Conservation (phyloP, 2,888 invertebrate species). For the Eledone cirrhosa region DNA sequence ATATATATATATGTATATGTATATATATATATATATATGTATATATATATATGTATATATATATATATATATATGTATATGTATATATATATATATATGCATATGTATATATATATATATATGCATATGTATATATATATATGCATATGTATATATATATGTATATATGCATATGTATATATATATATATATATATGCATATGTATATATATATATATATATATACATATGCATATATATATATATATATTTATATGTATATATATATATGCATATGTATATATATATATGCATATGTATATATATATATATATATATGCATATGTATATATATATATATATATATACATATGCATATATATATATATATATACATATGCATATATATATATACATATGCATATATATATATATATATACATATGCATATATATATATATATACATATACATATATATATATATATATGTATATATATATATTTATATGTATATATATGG, state of each 20-base stretch:
- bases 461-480: neutral
- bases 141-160: neutral
- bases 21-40: slow-evolving; percentile 1
- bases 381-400: neutral
- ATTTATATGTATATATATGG: neutral
- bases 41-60: neutral
- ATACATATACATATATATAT: neutral
- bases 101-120: neutral
- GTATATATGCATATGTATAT: neutral
- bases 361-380: neutral
- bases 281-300: neutral
- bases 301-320: neutral
- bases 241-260: neutral
- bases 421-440: neutral
- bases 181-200: neutral
- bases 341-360: neutral
- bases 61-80: neutral
- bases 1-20: neutral
- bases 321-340: neutral
- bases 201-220: neutral
- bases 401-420: neutral
- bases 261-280: neutral
- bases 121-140: neutral
- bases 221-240: neutral
- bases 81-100: neutral